These are phyloP conservation scores for Aldabrachelys gigantea DNA, from an alignment of 2,113 vertebrate species.

Conservation along the genomic window DNA sequence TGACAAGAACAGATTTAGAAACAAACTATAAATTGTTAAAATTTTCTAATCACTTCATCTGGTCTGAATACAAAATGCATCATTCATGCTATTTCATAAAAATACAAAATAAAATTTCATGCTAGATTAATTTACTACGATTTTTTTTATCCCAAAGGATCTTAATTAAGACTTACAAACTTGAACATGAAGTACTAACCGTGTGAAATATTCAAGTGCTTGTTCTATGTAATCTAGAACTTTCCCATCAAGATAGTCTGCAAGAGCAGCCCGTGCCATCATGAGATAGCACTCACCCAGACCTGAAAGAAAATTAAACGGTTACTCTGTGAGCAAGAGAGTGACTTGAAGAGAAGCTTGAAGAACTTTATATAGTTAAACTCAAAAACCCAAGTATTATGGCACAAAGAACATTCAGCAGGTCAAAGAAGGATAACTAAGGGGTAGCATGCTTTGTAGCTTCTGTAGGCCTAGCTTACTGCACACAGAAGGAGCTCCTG, in stretches of 20 bases:
- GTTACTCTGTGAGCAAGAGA: not conserved
- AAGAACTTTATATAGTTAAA: not conserved
- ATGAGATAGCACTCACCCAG: slow-evolving; percentile 93
- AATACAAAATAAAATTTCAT: not conserved
- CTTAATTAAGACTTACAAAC: not conserved
- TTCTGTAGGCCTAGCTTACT: not conserved
- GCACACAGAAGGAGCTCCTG: not conserved
- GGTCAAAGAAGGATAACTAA: not conserved
- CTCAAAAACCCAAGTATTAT: not conserved
- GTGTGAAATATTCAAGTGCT: slow-evolving; percentile 89
- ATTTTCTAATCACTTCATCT: not conserved
- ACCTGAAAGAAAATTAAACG: slow-evolving; percentile 76
- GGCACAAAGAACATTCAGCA: not conserved
- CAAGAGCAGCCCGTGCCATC: slow-evolving; percentile 86
- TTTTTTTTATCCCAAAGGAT: not conserved
- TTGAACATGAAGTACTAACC: slow-evolving; percentile 76
- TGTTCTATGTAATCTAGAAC: slow-evolving; percentile 88
- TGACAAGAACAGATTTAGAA: too few relatives aligned
- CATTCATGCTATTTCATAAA: not conserved
- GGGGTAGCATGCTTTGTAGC: not conserved
- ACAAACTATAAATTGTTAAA: not conserved
- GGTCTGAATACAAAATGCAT: not conserved
- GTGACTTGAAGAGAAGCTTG: not conserved
- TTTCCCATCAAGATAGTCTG: slow-evolving; percentile 90
- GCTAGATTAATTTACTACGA: not conserved